Evolutionary conservation across 2,888 invertebrate genomes (phyloP).

Genomic region (Anthrax anthrax): DNA sequence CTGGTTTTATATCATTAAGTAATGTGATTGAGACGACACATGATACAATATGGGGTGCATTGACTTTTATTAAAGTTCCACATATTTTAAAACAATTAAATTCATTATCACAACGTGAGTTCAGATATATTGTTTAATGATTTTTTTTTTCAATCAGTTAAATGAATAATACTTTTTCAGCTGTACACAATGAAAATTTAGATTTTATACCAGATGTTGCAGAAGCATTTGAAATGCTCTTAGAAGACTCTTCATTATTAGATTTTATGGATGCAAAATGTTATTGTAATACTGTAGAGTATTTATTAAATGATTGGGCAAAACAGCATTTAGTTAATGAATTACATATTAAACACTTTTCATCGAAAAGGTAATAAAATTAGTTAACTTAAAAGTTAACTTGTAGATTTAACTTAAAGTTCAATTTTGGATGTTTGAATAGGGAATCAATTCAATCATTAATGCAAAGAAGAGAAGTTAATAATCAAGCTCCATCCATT

Average conservation of each 20-base stretch:
- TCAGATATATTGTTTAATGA: neutral
- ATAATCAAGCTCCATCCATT: constrained; percentile 55
- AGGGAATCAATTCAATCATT: constrained; percentile 48
- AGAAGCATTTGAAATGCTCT: constrained; percentile 69
- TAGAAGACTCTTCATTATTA: constrained; percentile 69
- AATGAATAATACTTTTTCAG: too few species aligned
- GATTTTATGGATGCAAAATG: constrained; percentile 83
- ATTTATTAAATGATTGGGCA: constrained; percentile 65
- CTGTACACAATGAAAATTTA: constrained; percentile 37
- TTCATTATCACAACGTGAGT: constrained; percentile 39
- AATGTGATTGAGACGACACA: constrained; percentile 71
- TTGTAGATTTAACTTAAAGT: too few species aligned
- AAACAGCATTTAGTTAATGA: constrained; percentile 69
- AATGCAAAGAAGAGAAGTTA: constrained; percentile 52
- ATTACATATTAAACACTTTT: constrained; percentile 56
- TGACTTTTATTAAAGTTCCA: constrained; percentile 83
- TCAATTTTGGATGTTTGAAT: too few species aligned
- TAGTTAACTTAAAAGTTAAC: too few species aligned
- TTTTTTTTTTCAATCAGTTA: too few species aligned
- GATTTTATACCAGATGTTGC: constrained; percentile 64
- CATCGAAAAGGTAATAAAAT: constrained; percentile 37
- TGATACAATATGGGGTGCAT: constrained; percentile 87
- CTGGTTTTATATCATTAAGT: constrained; percentile 78
- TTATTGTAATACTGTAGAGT: constrained; percentile 75
- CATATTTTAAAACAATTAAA: constrained; percentile 60